Percentiles rank a stretch among this genome's conserved stretches.
phyloP scores from a whole-genome alignment of 2,113 vertebrate species.

The Agelaius phoeniceus region DNA sequence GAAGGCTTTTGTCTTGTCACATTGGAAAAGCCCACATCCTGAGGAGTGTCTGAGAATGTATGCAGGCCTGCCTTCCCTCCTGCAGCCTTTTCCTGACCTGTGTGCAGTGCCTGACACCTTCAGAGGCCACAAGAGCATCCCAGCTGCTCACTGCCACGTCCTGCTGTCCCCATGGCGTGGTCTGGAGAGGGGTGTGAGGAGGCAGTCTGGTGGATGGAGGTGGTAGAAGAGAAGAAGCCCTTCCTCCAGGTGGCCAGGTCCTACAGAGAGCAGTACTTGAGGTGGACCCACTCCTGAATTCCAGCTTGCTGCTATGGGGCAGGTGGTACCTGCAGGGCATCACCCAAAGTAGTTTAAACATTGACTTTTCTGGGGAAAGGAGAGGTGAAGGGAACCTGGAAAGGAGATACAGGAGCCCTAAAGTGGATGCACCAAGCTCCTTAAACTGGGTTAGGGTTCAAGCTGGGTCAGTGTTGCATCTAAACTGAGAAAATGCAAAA shows the following conservation, averaged over 20 bases:
- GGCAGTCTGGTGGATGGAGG: background rate
- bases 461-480: background rate
- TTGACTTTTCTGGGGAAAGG: background rate
- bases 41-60: background rate
- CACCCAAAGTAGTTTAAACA: background rate
- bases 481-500: background rate
- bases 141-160: background rate
- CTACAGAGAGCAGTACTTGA: rapidly evolving
- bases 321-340: background rate
- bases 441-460: background rate
- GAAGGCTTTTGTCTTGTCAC: conserved; percentile 16
- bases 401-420: background rate
- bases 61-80: background rate
- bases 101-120: background rate
- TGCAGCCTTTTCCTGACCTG: background rate
- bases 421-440: background rate
- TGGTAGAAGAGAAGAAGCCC: background rate
- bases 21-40: background rate
- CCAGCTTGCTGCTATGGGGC: background rate
- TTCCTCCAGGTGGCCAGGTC: background rate
- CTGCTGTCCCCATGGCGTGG: background rate
- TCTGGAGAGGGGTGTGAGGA: background rate
- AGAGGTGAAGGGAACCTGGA: background rate
- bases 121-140: background rate
- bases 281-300: background rate